Evolutionary conservation across 1,140 invertebrate species (phyloP), one percentile per base, ranked within the genome.

Genomic region (Conopomorpha cramerella): DNA sequence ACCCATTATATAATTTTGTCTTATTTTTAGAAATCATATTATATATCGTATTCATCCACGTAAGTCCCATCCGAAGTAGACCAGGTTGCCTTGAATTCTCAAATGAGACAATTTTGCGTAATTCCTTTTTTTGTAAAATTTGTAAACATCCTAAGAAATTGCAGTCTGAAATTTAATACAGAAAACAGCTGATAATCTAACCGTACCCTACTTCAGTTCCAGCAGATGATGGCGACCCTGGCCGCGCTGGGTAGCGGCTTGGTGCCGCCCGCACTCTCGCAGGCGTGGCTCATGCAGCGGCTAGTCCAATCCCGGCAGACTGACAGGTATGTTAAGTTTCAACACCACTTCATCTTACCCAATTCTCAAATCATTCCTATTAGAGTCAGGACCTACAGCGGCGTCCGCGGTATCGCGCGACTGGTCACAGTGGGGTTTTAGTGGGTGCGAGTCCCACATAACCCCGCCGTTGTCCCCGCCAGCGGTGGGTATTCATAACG

Each of bases 181-280:
- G n/a, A n/a, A n/a, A n/a, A n/a, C n/a, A n/a, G n/a, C n/a, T n/a
- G n/a, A 39, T 23, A 44, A 41, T 49, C 43, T 50, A 57, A 52
- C 51, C 39, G 38, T 57, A 58, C 45, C 60, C 59, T 25, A 55
- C 40, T 58, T 38, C 61, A 81, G 68, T 78, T 81, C 46, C 77
- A 78, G 55, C 77, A 78, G 54, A 86, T 86, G 82, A 79, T 84
- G 41, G 84, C 85, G 38, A 82, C 83, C 37, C 65, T 81, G 39
- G 84, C 85, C 34, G 84, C 84, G 34, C 68, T 86, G 32, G 66
- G 73, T 27, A 81, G 81, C 41, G 81, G 81, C 34, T 49, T 70
- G 44, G 50, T 61, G 36, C 63, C 56, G 36, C 77, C 76, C 41
- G 78, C 81, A 34, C 66, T 72, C 26, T 49, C 81, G 42, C 81